Conservation (phyloP, 2,888 invertebrate genomes). For the Caenorhabditis sp. region DNA sequence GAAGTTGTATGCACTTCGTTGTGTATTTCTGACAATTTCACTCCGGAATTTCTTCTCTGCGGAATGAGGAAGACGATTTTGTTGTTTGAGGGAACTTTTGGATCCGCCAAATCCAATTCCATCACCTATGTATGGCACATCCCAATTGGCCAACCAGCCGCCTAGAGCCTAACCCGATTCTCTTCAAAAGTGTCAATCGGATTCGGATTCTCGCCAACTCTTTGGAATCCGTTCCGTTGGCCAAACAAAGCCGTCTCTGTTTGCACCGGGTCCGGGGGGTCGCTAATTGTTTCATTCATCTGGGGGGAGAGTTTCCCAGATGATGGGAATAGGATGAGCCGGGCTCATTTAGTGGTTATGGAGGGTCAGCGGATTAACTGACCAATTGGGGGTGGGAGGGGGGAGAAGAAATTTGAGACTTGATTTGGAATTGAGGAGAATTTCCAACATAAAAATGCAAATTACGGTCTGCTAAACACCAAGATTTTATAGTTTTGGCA, state of each 20-base stretch:
- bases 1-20: slow-evolving; percentile 1
- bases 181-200: background rate
- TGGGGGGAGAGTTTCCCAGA: background rate
- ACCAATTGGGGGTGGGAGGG: background rate
- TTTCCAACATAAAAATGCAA: background rate
- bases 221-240: too few relatives aligned
- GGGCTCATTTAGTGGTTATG: slow-evolving; percentile 10
- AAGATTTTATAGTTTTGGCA: too few relatives aligned
- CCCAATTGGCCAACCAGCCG: background rate
- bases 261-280: background rate
- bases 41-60: too few relatives aligned
- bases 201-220: background rate
- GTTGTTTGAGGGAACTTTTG: too few relatives aligned
- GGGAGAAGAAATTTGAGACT: background rate
- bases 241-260: slow-evolving; percentile 5
- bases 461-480: too few relatives aligned
- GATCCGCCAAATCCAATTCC: background rate
- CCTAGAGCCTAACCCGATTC: background rate
- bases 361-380: background rate
- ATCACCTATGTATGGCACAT: background rate
- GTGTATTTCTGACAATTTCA: background rate
- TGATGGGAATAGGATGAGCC: background rate
- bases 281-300: slow-evolving; percentile 33
- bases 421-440: background rate
- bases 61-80: too few relatives aligned